Evolutionary conservation across 1,140 invertebrate genomes (phyloP), one percentile per base, ranked within the genome.

Genomic region (Tigriopus japonicus): DNA sequence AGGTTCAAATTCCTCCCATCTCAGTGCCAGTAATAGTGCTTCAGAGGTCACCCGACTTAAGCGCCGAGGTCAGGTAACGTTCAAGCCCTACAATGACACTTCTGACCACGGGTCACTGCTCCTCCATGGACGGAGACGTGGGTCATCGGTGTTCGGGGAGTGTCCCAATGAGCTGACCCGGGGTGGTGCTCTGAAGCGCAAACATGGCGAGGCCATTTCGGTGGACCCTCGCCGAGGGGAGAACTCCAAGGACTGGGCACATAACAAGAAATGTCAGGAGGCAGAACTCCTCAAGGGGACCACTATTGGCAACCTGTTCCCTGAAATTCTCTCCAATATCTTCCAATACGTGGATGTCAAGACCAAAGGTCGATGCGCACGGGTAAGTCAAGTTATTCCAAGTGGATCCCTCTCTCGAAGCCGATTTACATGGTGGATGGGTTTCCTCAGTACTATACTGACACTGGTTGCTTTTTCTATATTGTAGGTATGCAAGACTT

Each of bases 291-390:
- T 14, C 15, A 17, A 41, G 14, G 45, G 51, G 13, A 24, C 17
- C 17, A 15, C 41, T 40, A 49, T 61, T n/a, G 59, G 45, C 14
- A 54, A 61, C 67, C 75, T 94, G 14, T 94, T 93, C 72, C 90
- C 91, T 1, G 90, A 95, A 70, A 81, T 95, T 60, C 72, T 96
- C 28, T 85, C 88, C 19, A 78, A 91, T 63, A 93, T 96, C 67
- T 95, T 96, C 70, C 80, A 85, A 65, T 83, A 89, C 71, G 75
- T 95, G 65, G 83, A 87, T 12, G 86, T 93, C 6, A 74, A 81
- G 66, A 90, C 93, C 73, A 81, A 88, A 69, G 88, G 91, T 0
- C 74, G 86, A 24, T 89, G 83, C 1, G 87, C 89, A 1, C 88
- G 91, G 59, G 59, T 61, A 61, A 58, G 55, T 35, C 28, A 58